Evolutionary conservation across 2,797 vertebrate genomes (phyloP).

Genomic region (Potorous gilbertii): DNA sequence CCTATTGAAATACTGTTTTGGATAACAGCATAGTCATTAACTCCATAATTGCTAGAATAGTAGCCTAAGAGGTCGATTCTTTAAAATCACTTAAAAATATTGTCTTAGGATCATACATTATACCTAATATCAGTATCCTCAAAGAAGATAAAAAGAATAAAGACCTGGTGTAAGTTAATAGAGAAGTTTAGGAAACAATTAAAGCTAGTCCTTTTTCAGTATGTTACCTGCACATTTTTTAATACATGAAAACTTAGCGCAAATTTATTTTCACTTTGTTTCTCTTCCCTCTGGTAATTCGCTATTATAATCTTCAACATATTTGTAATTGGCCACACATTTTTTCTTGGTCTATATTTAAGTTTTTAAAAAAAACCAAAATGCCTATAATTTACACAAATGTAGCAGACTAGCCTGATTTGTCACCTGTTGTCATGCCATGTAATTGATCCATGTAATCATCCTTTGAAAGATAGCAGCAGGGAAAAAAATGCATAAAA

Average conservation of each 20-base stretch:
- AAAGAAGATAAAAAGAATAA: constrained; percentile 12
- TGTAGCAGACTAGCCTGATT: constrained; percentile 25
- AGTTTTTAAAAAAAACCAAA: constrained; percentile 35
- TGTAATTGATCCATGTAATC: constrained; percentile 31
- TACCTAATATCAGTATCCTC: constrained; percentile 4
- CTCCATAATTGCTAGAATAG: constrained; percentile 44
- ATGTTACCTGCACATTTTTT: constrained; percentile 31
- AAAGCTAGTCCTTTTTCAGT: constrained; percentile 24
- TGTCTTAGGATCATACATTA: constrained; percentile 38
- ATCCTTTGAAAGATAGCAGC: constrained; percentile 3
- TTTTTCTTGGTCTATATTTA: constrained; percentile 21
- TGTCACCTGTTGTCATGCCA: constrained; percentile 18
- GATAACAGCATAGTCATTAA: constrained; percentile 21
- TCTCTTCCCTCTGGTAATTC: constrained; percentile 26
- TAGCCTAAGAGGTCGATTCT: constrained; percentile 42
- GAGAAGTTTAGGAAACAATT: constrained; percentile 40
- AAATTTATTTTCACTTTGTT: background rate
- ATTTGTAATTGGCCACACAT: constrained; percentile 23
- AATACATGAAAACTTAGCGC: background rate
- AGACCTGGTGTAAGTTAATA: background rate
- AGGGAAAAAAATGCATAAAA: constrained; percentile 44
- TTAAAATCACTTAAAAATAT: constrained; percentile 31
- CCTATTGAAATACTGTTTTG: constrained; percentile 38
- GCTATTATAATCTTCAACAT: background rate
- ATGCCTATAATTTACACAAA: background rate